Conservation (phyloP, 2,797 vertebrate species). For the Aplochiton taeniatus region DNA sequence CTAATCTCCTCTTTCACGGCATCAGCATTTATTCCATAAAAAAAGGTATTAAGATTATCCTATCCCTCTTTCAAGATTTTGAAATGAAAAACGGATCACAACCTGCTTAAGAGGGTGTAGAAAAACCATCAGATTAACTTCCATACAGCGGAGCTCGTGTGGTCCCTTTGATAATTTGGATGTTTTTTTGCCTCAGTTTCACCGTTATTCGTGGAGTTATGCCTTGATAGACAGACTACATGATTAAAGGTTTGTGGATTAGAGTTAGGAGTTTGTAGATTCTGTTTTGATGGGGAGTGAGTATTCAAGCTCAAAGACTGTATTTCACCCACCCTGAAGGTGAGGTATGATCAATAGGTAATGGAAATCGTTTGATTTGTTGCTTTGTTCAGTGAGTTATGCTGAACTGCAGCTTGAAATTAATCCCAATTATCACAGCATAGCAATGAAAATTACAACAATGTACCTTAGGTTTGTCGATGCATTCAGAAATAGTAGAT, state of each 20-base stretch:
- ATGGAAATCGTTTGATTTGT: too few relatives aligned
- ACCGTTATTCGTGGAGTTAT: too few relatives aligned
- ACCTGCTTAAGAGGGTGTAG: conserved; percentile 53
- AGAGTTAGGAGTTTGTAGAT: too few relatives aligned
- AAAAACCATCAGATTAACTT: conserved; percentile 57
- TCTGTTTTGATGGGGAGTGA: too few relatives aligned
- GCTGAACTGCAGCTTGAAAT: neutral
- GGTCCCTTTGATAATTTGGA: too few relatives aligned
- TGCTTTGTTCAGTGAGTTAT: neutral
- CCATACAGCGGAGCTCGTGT: conserved; percentile 50
- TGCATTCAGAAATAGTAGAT: too few relatives aligned
- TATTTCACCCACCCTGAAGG: too few relatives aligned
- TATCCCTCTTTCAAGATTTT: conserved; percentile 32
- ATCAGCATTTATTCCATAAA: conserved; percentile 58
- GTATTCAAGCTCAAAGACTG: too few relatives aligned
- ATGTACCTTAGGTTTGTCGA: neutral
- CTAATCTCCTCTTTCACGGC: conserved; percentile 60
- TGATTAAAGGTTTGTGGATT: too few relatives aligned
- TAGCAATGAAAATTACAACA: neutral
- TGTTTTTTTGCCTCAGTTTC: too few relatives aligned
- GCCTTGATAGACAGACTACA: too few relatives aligned
- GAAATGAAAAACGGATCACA: conserved; percentile 53
- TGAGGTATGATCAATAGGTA: too few relatives aligned
- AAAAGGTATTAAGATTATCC: conserved; percentile 59
- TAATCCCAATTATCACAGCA: neutral